Evolutionary conservation across 2,888 invertebrate species (phyloP), one percentile per base, ranked within the genome.

Genomic region (Euspilapteryx auroguttella): DNA sequence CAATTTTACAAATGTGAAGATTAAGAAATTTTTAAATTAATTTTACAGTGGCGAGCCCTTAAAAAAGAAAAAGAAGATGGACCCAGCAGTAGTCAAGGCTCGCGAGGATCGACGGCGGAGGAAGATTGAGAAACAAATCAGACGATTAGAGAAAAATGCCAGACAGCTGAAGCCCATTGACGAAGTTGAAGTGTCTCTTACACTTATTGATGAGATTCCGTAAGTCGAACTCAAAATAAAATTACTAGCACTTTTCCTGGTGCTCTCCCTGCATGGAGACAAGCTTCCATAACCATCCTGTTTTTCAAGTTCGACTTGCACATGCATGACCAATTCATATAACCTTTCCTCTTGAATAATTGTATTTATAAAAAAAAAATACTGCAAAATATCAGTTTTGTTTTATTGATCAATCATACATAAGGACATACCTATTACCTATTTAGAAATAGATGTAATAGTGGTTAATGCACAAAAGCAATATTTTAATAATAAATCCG

Each of bases 81-180:
- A 96, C 62, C 93, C 94, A 2, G 81, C 81, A 4, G 65, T 96
- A 15, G 39, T 93, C 0, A 87, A 85, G 53, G 85, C 85, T 10
- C 80, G 93, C 42, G 93, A 94, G 49, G 90, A 91, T 0, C 81
- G 92, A 28, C 87, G 80, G 36, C 85, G 84, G 37, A 90, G 81
- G 49, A 92, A 86, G 55, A 39, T 98, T 2, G 94, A 94, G 53
- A 95, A 92, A 52, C 86, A 86, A 53, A 95, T 97, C 37, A 77
- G 87, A 28, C 79, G 84, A 37, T 58, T 97, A 33, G 85, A 93
- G 51, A 93, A 86, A 51, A 82, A 85, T 66, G 82, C 89, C 0
- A 78, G 84, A 17, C 91, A 93, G 50, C 55, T 94, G 27, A 98
- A 97, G 58, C 95, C 97, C 0, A 80, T 98, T 23, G 87, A 87